These are phyloP conservation scores for Sebastiscus tertius DNA, from an alignment of 2,797 vertebrate species.

Conservation along the genomic window DNA sequence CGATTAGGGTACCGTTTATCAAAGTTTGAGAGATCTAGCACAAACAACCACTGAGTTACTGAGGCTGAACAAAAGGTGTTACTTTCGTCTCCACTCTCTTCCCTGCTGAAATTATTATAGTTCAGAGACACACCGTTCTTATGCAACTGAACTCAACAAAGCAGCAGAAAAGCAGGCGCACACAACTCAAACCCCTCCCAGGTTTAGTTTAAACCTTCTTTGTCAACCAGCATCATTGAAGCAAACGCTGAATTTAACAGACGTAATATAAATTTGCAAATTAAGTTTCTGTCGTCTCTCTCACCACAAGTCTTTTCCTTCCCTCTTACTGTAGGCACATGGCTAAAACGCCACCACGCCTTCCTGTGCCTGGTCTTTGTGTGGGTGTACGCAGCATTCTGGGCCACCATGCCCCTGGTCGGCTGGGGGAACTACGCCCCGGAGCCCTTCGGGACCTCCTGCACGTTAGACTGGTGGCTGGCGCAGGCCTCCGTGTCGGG, in stretches of 20 bases:
- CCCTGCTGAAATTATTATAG: background rate
- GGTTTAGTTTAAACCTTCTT: background rate
- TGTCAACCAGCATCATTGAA: background rate
- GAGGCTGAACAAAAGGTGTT: background rate
- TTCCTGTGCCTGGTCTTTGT: conserved; percentile 88
- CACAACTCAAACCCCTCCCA: background rate
- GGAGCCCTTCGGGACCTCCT: conserved; percentile 95
- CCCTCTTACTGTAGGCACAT: conserved; percentile 82
- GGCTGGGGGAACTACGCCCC: conserved; percentile 94
- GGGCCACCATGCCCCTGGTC: conserved; percentile 93
- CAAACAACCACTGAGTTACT: no score
- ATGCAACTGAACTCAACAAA: background rate
- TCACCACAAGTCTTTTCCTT: background rate
- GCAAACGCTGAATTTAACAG: background rate
- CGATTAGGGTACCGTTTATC: no score
- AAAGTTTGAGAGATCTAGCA: no score
- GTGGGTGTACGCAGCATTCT: conserved; percentile 92
- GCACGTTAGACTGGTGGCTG: conserved; percentile 97
- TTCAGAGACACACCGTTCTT: background rate
- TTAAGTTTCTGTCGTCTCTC: background rate
- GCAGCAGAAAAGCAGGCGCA: background rate
- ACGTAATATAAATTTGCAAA: background rate
- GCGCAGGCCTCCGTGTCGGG: conserved; percentile 90
- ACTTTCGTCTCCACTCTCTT: no score
- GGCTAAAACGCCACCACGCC: conserved; percentile 92